phyloP scores from a whole-genome alignment of 2,113 vertebrate species.

The Globicephala melas region DNA sequence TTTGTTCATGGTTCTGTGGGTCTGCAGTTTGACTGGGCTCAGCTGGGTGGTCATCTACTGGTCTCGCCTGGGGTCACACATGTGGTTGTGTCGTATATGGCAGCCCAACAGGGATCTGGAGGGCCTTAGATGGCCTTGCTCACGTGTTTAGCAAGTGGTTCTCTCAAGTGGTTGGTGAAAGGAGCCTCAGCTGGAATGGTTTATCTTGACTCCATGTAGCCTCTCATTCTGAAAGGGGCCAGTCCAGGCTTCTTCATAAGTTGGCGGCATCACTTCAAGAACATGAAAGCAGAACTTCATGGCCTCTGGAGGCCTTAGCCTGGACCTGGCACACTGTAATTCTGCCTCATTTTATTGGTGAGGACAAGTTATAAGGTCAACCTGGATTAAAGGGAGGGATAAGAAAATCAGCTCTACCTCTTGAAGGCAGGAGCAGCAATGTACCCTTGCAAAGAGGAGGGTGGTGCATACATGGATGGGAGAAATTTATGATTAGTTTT shows the following conservation, averaged over 20 bases:
- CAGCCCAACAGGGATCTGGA: background rate
- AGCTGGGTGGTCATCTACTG: background rate
- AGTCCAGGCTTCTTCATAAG: background rate
- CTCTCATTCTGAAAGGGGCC: background rate
- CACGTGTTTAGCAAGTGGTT: background rate
- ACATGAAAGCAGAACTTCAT: background rate
- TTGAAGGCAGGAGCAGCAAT: background rate
- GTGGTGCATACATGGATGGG: background rate
- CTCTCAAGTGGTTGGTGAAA: background rate
- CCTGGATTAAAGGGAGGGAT: background rate
- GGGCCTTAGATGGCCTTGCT: background rate
- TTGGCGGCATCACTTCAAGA: background rate
- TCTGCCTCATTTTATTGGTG: background rate
- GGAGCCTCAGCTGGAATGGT: background rate
- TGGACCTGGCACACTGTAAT: background rate
- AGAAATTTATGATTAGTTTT: background rate
- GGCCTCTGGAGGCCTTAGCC: background rate
- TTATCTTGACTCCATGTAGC: background rate
- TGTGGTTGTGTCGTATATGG: background rate
- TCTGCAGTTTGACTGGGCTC: background rate
- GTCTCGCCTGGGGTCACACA: background rate
- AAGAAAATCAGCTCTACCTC: background rate
- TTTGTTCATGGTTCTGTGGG: background rate
- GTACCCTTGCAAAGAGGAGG: background rate
- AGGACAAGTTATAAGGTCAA: background rate